Evolutionary conservation across 1,140 invertebrate genomes (phyloP), one percentile per base, ranked within the genome.

Genomic region (Centruroides sculpturatus): DNA sequence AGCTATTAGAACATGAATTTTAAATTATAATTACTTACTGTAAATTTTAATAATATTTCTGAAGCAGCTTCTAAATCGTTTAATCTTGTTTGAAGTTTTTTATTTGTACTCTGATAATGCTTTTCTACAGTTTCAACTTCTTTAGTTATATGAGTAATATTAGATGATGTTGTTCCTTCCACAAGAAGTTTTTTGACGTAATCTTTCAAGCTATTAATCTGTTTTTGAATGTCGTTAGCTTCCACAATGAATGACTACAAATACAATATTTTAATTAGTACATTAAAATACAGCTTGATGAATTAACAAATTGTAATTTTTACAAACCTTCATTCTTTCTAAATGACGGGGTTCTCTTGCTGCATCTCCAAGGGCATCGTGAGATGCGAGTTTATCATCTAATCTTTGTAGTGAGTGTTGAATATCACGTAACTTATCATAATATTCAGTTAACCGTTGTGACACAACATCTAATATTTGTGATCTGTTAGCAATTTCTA

Each of bases 381-480:
- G 87, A 12, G 86, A 85, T 12, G 84, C 81, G 4, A 91, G 71
- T 68, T 85, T 85, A 73, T 96, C 91, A 76, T 95, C 91, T 72
- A 89, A 89, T 53, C 90, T 80, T 66, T 86, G 83, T 23, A 96
- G 76, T 4, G 82, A 80, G 62, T 90, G 86, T 65, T 87, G 83
- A 23, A 92, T 76, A 63, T 88, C 88, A 36, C 90, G 79, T 13
- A 90, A 73, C 62, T 85, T 85, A 67, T 97, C 92, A 60, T 83
- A 83, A 69, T 92, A 91, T 59, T 95, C 89, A 54, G 82, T 68
- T 52, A 97, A 76, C 59, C 85, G 84, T 54, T 87, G 82, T 2
- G 84, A 81, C n/a, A 87, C 84, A 62, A 91, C 88, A 75, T 96
- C 92, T 53, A 96, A 75, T 69, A 84, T 79, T 75, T 89, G 82